A percentile compares a stretch with the other conserved stretches of the same genome.
Evolutionary conservation across 2,113 vertebrate genomes (phyloP).

Genomic region (Rhabdornis inornatus): DNA sequence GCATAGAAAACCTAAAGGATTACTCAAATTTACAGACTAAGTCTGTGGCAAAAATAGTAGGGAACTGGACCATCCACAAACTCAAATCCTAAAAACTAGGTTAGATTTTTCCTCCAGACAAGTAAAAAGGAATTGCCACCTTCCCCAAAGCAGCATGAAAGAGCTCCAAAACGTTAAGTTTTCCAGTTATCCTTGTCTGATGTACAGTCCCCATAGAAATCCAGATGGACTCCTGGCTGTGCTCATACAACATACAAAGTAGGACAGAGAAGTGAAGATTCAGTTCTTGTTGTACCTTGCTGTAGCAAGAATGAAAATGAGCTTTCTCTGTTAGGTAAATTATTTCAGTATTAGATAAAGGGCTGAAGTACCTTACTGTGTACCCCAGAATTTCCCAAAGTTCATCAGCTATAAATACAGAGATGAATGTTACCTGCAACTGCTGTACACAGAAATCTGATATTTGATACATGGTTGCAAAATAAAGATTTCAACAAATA

Average conservation of each 20-base stretch:
- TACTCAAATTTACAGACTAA: not conserved
- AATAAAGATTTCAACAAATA: not conserved
- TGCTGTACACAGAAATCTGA: not conserved
- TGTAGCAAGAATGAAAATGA: not conserved
- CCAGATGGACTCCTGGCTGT: not conserved
- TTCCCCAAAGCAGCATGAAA: not conserved
- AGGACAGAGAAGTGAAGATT: not conserved
- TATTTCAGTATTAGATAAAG: not conserved
- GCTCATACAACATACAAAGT: not conserved
- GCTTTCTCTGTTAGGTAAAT: not conserved
- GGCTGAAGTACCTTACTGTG: not conserved
- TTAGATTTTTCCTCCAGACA: not conserved
- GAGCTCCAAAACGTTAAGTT: not conserved
- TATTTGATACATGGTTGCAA: not conserved
- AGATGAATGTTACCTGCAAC: not conserved
- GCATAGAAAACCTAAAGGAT: not conserved
- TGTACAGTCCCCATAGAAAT: not conserved
- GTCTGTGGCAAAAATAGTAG: not conserved
- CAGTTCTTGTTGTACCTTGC: rapidly evolving
- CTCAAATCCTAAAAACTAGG: not conserved
- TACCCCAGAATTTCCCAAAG: not conserved
- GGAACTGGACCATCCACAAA: not conserved
- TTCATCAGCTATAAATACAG: not conserved
- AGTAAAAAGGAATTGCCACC: not conserved
- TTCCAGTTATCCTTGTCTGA: not conserved